These are phyloP conservation scores for Hormaphis cornu DNA, from an alignment of 1,140 invertebrate species.

Conservation along the genomic window DNA sequence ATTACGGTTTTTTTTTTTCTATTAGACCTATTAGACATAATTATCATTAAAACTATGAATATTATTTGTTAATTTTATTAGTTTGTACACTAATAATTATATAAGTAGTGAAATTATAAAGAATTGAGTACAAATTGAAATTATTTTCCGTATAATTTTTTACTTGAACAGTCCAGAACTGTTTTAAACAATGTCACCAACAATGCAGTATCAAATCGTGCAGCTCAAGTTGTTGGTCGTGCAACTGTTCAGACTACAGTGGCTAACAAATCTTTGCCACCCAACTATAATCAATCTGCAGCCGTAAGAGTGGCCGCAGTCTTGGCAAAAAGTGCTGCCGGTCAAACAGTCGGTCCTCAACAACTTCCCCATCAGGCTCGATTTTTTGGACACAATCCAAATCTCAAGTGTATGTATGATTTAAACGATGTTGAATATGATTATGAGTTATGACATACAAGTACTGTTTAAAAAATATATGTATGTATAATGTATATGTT, in stretches of 20 bases:
- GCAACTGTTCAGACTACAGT: background rate
- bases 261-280: slow-evolving; percentile 8
- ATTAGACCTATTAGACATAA: no score
- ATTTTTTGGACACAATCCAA: slow-evolving; percentile 79
- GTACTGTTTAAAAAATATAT: no score
- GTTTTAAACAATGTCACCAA: slow-evolving; percentile 34
- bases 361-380: slow-evolving; percentile 47
- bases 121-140: no score
- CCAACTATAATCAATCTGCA: slow-evolving; percentile 37
- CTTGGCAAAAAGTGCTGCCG: slow-evolving; percentile 42
- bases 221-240: slow-evolving; percentile 26
- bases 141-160: no score
- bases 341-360: slow-evolving; percentile 39
- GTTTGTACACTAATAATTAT: no score
- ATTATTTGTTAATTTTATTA: no score
- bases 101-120: no score
- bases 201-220: slow-evolving; percentile 20
- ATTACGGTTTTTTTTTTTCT: no score
- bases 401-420: slow-evolving; percentile 54
- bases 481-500: slow-evolving; percentile 26
- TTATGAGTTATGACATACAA: no score
- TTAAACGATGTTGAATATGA: background rate
- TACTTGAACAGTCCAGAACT: slow-evolving; percentile 27
- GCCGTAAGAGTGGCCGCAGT: slow-evolving; percentile 47
- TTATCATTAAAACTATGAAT: no score